Conservation (phyloP, 1,140 invertebrate species). For the Cyclina sinensis region DNA sequence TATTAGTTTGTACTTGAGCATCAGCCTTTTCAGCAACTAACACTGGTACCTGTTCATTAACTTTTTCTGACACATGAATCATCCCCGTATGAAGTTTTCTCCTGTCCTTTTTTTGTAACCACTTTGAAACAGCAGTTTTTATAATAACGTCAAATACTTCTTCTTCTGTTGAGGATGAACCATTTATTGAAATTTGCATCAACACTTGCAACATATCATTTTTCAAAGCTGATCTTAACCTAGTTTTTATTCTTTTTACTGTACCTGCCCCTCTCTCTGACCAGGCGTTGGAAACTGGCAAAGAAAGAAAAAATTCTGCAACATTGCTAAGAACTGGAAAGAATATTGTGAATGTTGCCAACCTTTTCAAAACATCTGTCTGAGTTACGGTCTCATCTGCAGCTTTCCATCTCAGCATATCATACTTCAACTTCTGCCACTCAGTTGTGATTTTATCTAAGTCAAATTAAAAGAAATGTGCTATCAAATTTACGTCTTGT, state of each 20-base stretch:
- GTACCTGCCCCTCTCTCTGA: slow-evolving; percentile 9
- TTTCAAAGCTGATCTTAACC: slow-evolving; percentile 13
- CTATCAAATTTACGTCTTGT: background rate
- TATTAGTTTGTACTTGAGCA: background rate
- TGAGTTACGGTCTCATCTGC: background rate
- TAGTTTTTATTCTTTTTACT: slow-evolving; percentile 30
- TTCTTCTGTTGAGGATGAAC: background rate
- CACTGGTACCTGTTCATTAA: no score
- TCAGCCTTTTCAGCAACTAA: no score
- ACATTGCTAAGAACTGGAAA: background rate
- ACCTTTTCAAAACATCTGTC: background rate
- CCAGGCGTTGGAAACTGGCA: slow-evolving; percentile 28
- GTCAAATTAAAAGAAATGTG: slow-evolving; percentile 16
- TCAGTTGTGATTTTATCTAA: background rate
- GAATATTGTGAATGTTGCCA: background rate
- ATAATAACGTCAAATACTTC: background rate
- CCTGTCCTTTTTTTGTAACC: background rate
- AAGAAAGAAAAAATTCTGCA: background rate
- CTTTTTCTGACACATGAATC: no score
- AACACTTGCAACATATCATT: slow-evolving; percentile 28
- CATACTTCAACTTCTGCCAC: slow-evolving; percentile 23
- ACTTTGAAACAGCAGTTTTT: background rate
- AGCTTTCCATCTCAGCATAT: slow-evolving; percentile 17
- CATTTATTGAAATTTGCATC: slow-evolving; percentile 1
- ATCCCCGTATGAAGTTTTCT: background rate